phyloP scores from a whole-genome alignment of 2,888 invertebrate genomes.

The Hoplodrina ambigua region DNA sequence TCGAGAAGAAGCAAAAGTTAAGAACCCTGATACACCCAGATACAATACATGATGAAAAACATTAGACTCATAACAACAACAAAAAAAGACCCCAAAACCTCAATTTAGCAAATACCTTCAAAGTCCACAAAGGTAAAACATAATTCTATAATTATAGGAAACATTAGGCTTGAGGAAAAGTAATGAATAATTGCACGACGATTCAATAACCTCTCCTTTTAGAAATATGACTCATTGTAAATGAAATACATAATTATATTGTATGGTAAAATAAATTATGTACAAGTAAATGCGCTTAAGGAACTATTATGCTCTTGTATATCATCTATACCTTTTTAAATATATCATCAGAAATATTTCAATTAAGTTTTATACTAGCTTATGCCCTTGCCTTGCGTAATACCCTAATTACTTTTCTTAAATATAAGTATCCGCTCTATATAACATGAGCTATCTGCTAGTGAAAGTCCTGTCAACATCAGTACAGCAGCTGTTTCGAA shows the following conservation, averaged over 20 bases:
- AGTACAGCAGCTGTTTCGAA: no score
- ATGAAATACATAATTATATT: background rate
- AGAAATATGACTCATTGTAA: slow-evolving; percentile 13
- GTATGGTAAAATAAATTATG: background rate
- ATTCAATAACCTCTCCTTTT: slow-evolving; percentile 10
- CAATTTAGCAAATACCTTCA: background rate
- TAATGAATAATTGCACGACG: background rate
- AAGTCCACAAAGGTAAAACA: background rate
- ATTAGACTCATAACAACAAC: background rate
- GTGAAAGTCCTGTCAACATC: no score
- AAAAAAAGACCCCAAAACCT: background rate
- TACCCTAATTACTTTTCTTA: no score
- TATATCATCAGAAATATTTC: background rate
- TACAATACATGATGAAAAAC: background rate
- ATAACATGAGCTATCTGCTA: no score
- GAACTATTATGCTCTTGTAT: no score
- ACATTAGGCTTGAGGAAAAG: slow-evolving; percentile 8
- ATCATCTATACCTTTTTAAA: no score
- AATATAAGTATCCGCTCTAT: no score
- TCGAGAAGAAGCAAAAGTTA: background rate
- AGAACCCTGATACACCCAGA: background rate
- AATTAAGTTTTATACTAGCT: background rate
- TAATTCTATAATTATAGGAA: slow-evolving; percentile 5
- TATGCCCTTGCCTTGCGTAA: no score
- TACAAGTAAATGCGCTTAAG: background rate